Evolutionary conservation across 2,888 invertebrate genomes (phyloP), one percentile per base, ranked within the genome.

Genomic region (Cephus runcator): DNA sequence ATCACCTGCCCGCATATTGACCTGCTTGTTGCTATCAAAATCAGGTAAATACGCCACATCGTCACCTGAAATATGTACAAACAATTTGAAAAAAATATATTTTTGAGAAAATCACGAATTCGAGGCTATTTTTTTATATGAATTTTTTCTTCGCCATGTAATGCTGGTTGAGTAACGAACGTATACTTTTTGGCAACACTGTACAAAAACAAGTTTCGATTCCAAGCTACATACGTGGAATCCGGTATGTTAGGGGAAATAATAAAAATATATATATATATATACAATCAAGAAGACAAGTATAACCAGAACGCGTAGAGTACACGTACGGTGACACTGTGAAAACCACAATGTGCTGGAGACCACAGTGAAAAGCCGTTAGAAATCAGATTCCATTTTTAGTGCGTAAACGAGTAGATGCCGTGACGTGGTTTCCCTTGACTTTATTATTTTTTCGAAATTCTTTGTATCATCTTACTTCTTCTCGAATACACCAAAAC

Each of bases 1-100:
- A 94, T 92, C 83, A 94, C 92, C 88, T 95, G 95, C 75, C 92
- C 90, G 84, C 88, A 86, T n/a, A 78, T 33, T 81, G 86, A 82
- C 73, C 82, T 74, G 79, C 85, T 83, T 76, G 83, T 83, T 78
- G 82, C 83, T 78, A 88, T 77, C 78, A 85, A 79, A 15, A 90
- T 75, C 15, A 87, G 76, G 15, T 88, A 75, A 82, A 85, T 79
- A 77, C 83, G 80, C 87, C 85, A 87, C 90, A 90, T 90, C 83
- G 83, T 90, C 85, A 85, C 81, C 89, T 87, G 34, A 12, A 80
- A 81, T n/a, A 9, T 35, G 30, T 23, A 56, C 0, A 9, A 56
- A 56, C 23, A 23, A 23, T 56, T 40, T 33, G 6, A 3, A 71
- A 69, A 23, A 75, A 75, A 30, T 12, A 11, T 34, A 30, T 36